Evolutionary conservation across 2,113 vertebrate genomes (phyloP), one percentile per base, ranked within the genome.

Genomic region (Corynorhinus townsendii): DNA sequence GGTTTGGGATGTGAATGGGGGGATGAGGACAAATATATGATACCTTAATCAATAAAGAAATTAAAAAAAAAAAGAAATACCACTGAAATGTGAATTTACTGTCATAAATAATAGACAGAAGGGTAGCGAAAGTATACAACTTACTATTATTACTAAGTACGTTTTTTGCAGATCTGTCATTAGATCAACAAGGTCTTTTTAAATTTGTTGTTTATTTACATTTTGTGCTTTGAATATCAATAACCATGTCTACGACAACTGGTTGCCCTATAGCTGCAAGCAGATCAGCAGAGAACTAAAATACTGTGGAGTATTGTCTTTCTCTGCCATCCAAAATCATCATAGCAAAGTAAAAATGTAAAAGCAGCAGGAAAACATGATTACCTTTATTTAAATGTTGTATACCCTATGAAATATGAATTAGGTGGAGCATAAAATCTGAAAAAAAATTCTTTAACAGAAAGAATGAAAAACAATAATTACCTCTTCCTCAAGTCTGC

Each of bases 401-500:
- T 11, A 68, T 80, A 19, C 1, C 15, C 40, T 68, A 56, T 14
- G 59, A 95, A 87, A 11, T 54, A 94, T 14, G 68, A 95, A 20
- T 33, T 87, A 80, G 11, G 43, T 19, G 14, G 47, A 91, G 22
- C 24, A 84, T n/a, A 2, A 5, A 40, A 7, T 86, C 12, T 93
- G 91, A 76, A 83, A 77, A 77, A 86, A 85, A 86, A 82, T 11
- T 45, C 59, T 94, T 87, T 92, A 19, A 66, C 3, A 82, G 24
- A 54, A 17, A 86, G 75, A 97, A 90, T 1, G 4, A 97, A 96
- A 71, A 77, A 40, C 22, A 81, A 12, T 0, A 33, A 79, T 97
- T 94, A 99, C 99, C 99, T 99, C 99, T 96, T 99, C 99, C n/a
- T 99, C 99, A 87, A 99, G 99, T 64, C 94, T 98, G 97, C 99